phyloP scores from a whole-genome alignment of 1,140 invertebrate genomes.

The Whitmania pigra region DNA sequence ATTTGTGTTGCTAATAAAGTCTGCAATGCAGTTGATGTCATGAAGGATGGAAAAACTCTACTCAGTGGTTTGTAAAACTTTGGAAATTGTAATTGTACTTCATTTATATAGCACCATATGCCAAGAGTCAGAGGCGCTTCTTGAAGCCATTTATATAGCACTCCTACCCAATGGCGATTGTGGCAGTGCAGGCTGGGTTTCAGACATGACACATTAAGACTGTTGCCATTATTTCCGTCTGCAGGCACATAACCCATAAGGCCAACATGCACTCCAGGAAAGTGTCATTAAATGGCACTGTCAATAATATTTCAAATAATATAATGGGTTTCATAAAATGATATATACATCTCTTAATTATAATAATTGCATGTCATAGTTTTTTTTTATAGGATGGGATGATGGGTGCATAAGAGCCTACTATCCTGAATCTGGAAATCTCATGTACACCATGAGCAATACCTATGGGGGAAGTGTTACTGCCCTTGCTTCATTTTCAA shows the following conservation, averaged over 20 bases:
- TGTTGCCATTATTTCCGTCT: no score
- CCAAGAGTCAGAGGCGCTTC: no score
- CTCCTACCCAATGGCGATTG: no score
- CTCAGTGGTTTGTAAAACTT: slow-evolving; percentile 51
- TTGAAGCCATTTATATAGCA: no score
- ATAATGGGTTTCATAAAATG: neutral
- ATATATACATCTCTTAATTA: neutral
- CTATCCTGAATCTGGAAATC: slow-evolving; percentile 62
- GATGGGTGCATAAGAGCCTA: slow-evolving; percentile 61
- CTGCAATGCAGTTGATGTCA: slow-evolving; percentile 63
- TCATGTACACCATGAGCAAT: slow-evolving; percentile 66
- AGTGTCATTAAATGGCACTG: neutral
- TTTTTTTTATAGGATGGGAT: slow-evolving; percentile 53
- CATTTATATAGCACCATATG: no score
- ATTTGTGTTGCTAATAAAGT: slow-evolving; percentile 72
- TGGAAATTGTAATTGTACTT: no score
- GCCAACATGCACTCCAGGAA: no score
- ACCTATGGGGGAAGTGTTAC: slow-evolving; percentile 75
- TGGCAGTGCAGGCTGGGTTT: no score
- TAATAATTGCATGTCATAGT: neutral
- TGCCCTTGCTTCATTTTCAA: slow-evolving; percentile 58
- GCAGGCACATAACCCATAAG: no score
- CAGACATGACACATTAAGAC: no score
- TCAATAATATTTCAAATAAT: neutral
- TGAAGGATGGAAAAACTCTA: slow-evolving; percentile 62